Percentiles rank a stretch among this genome's conserved stretches.
These are phyloP conservation scores for Lathronympha strigana DNA, from an alignment of 2,888 invertebrate genomes.

Conservation along the genomic window DNA sequence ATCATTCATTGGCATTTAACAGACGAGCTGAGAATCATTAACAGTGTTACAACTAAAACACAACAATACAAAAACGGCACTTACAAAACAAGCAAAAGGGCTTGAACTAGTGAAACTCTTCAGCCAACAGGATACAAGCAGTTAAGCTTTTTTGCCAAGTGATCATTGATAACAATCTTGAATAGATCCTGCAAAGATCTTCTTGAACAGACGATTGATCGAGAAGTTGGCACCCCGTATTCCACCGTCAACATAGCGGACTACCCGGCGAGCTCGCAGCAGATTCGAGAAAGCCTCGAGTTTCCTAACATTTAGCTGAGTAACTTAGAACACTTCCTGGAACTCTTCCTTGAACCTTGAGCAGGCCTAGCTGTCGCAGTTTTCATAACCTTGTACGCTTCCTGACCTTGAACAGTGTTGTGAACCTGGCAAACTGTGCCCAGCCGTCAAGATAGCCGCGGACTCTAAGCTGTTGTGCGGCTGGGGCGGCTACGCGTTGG, in stretches of 20 bases:
- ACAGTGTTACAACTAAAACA: background rate
- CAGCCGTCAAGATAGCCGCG: slow-evolving; percentile 79
- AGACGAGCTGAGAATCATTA: background rate
- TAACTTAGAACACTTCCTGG: background rate
- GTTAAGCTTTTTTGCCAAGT: background rate
- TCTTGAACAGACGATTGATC: background rate
- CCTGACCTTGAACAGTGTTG: slow-evolving; percentile 32
- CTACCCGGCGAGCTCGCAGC: background rate
- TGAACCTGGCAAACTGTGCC: slow-evolving; percentile 47
- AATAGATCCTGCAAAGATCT: background rate
- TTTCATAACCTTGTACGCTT: background rate
- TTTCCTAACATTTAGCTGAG: too few species aligned
- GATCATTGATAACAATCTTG: background rate
- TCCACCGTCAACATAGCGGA: background rate
- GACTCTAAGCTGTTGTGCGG: slow-evolving; percentile 74
- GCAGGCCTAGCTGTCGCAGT: background rate
- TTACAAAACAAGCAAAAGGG: background rate
- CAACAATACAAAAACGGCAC: background rate
- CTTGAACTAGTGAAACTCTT: background rate
- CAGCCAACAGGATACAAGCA: background rate
- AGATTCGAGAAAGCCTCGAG: background rate
- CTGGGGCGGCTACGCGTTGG: slow-evolving; percentile 82
- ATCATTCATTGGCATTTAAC: background rate
- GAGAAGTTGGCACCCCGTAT: background rate
- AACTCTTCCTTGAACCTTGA: slow-evolving; percentile 9